Evolutionary conservation across 2,113 vertebrate genomes (phyloP), one percentile per base, ranked within the genome.

Genomic region (Ailurus styani): DNA sequence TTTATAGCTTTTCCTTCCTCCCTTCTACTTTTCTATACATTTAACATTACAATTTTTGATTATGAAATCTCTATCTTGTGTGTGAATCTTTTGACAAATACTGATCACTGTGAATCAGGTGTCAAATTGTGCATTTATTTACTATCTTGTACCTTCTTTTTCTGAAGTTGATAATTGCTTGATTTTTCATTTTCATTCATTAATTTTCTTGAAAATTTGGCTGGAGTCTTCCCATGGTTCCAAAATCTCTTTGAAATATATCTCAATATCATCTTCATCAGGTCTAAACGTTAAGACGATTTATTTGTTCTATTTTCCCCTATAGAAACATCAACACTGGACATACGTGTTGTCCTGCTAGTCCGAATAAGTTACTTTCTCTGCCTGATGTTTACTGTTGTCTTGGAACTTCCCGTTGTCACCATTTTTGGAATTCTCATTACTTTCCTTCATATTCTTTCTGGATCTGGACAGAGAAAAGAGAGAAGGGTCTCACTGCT

Each of bases 241-340:
- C 21, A 84, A 93, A 88, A 54, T 29, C 14, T 87, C 40, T 21
- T 90, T 79, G 73, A 83, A 72, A 57, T 64, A 66, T 79, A 57
- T 79, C 23, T 95, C 73, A 87, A 25, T 72, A 57, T 64, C 85
- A 93, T 90, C 87, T 95, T 93, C 42, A 57, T 93, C 40, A 90
- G 2, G 18, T 15, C 18, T 96, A 81, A 73, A 75, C 40, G 64
- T 78, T 47, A 93, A 86, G 27, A 42, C 73, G 86, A 54, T 37
- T 84, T 66, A 70, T 90, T 79, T 66, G 40, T 55, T 95, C 13
- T 37, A 11, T 54, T 87, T 70, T 31, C 3, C 15, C 17, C 14
- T 6, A 34, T 86, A 72, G 25, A 81, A 73, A 81, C 54, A 21
- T 73, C 17, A 75, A 54, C 52, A 78, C 6, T 52, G 20, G 34